These are phyloP conservation scores for Vultur gryphus DNA, from an alignment of 2,797 vertebrate species.

Conservation along the genomic window DNA sequence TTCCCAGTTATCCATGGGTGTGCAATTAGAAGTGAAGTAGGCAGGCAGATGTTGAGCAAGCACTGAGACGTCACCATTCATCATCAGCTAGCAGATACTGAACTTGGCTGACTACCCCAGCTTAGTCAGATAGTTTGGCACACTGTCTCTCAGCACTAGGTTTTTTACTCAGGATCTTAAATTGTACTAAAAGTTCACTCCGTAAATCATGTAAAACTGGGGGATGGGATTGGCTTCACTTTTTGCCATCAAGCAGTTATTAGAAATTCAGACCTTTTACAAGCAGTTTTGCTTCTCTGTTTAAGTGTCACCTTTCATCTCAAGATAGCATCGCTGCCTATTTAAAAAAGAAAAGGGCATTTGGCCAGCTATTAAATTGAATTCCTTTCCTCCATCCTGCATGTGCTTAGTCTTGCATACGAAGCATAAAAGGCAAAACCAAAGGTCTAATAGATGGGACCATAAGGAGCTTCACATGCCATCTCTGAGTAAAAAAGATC, in stretches of 20 bases:
- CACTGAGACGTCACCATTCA: background rate
- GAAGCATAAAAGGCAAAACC: background rate
- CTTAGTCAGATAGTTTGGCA: conserved; percentile 36
- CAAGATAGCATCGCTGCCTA: background rate
- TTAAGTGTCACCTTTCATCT: conserved; percentile 18
- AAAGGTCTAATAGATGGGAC: background rate
- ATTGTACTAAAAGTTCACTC: background rate
- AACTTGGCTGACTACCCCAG: conserved; percentile 1
- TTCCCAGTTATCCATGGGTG: background rate
- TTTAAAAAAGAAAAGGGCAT: conserved; percentile 20
- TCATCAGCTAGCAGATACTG: conserved; percentile 37
- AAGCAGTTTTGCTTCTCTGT: background rate
- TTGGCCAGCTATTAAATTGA: background rate
- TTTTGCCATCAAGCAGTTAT: background rate
- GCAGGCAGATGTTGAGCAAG: conserved; percentile 49
- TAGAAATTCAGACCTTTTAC: conserved; percentile 25
- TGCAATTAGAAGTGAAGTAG: conserved; percentile 27
- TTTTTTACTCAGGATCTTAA: conserved; percentile 26
- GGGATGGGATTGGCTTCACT: background rate
- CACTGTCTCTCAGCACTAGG: conserved; percentile 9
- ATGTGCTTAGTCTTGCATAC: background rate
- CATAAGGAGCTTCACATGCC: background rate
- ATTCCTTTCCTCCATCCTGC: background rate
- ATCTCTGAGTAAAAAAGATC: background rate
- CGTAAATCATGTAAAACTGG: background rate